phyloP scores from a whole-genome alignment of 2,888 invertebrate species.

The Euzetes globulus region DNA sequence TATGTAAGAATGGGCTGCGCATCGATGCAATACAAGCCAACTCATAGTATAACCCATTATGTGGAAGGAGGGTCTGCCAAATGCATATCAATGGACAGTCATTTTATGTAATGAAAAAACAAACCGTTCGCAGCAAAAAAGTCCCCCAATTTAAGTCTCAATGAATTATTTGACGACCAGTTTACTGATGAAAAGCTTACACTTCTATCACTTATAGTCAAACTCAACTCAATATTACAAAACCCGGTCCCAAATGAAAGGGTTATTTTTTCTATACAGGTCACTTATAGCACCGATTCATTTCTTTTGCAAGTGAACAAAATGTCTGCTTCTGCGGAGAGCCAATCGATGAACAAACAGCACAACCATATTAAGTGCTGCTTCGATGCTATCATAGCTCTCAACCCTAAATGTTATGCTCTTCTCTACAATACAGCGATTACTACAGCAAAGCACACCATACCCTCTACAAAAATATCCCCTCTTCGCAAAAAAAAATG shows the following conservation, averaged over 20 bases:
- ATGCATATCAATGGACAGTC: conserved; percentile 6
- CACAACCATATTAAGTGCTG: background rate
- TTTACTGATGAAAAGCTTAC: conserved; percentile 20
- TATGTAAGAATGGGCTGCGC: conserved; percentile 6
- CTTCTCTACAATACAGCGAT: conserved; percentile 11
- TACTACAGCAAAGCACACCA: background rate
- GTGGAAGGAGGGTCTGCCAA: background rate
- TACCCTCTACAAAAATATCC: background rate
- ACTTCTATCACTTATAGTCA: background rate
- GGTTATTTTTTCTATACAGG: conserved; percentile 18
- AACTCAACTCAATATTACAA: background rate
- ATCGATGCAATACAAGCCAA: conserved; percentile 22
- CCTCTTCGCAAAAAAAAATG: background rate
- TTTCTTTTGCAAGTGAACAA: conserved; percentile 14
- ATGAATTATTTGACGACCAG: background rate
- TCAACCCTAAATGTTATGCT: background rate
- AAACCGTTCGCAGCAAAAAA: conserved; percentile 28
- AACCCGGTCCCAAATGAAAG: background rate
- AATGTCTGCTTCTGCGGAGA: conserved; percentile 26
- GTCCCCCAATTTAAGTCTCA: conserved; percentile 16
- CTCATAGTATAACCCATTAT: conserved; percentile 4
- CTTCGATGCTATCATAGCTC: conserved; percentile 16
- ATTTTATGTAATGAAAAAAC: conserved; percentile 24
- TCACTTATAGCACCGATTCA: background rate
- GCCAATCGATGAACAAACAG: conserved; percentile 22